Conservation (phyloP, 2,113 vertebrate species). For the Austrofundulus limnaeus region DNA sequence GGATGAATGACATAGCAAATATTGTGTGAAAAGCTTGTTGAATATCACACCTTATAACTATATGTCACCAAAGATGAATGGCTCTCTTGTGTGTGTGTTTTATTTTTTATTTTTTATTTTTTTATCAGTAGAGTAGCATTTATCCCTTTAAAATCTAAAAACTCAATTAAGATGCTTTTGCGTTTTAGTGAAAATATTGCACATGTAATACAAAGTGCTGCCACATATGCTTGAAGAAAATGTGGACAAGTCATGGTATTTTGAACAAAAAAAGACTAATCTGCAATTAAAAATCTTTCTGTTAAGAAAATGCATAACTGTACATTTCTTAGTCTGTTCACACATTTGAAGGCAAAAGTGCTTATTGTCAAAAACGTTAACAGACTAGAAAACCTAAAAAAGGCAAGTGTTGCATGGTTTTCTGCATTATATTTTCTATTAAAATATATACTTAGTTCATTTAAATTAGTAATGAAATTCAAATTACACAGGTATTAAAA, state of each 20-base stretch:
- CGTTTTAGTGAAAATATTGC: not conserved
- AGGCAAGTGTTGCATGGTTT: not conserved
- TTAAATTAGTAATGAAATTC: too few species aligned
- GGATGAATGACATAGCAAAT: conserved; percentile 47
- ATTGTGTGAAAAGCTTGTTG: conserved; percentile 30
- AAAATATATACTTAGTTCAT: too few species aligned
- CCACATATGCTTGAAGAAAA: not conserved
- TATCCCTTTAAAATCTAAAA: conserved; percentile 18
- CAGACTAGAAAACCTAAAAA: not conserved
- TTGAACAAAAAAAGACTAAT: too few species aligned
- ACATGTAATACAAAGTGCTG: not conserved
- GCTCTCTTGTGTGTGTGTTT: conserved; percentile 10
- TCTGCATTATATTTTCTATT: too few species aligned
- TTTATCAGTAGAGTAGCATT: conserved; percentile 15
- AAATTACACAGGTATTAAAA: too few species aligned
- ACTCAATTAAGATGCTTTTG: conserved; percentile 6
- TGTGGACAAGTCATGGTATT: not conserved
- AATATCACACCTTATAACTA: conserved; percentile 42
- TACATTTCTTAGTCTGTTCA: not conserved
- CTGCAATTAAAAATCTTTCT: too few species aligned
- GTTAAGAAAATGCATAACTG: too few species aligned
- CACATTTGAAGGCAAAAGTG: not conserved
- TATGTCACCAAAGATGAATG: conserved; percentile 42
- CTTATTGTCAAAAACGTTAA: not conserved
- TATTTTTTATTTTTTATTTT: too few species aligned